Conservation (phyloP, 2,888 invertebrate species). For the Sesia bembeciformis region DNA sequence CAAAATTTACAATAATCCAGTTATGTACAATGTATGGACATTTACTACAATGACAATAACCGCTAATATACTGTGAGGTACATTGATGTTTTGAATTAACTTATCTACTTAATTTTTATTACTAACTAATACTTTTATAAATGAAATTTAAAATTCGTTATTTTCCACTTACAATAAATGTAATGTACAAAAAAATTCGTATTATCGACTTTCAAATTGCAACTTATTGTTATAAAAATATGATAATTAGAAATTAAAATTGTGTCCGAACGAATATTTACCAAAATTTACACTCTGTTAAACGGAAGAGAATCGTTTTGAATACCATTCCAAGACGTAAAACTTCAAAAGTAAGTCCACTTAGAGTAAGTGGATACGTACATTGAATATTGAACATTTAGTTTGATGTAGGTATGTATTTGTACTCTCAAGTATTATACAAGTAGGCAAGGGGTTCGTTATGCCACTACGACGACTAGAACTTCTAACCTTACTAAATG, state of each 20-base stretch:
- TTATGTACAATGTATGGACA: background rate
- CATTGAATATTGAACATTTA: background rate
- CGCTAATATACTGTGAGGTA: background rate
- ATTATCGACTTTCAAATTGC: constrained; percentile 5
- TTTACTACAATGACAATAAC: background rate
- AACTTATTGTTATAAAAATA: constrained; percentile 5
- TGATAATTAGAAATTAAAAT: background rate
- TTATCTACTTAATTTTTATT: constrained; percentile 14
- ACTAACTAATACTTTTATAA: constrained; percentile 28
- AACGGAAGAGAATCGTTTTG: no score
- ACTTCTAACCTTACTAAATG: constrained; percentile 49
- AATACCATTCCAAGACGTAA: no score
- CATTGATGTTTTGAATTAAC: constrained; percentile 11
- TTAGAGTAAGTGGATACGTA: background rate
- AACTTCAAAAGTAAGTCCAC: no score
- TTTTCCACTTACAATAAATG: constrained; percentile 27
- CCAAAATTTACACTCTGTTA: no score
- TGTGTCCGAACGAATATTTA: no score
- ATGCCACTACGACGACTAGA: constrained; percentile 36
- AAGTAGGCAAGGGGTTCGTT: constrained; percentile 27
- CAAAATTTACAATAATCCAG: background rate
- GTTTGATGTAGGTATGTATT: constrained; percentile 21
- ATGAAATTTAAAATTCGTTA: constrained; percentile 45
- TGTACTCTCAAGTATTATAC: constrained; percentile 47
- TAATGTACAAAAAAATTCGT: constrained; percentile 12